Conservation (phyloP, 2,888 invertebrate species). For the Andrena flavipes region DNA sequence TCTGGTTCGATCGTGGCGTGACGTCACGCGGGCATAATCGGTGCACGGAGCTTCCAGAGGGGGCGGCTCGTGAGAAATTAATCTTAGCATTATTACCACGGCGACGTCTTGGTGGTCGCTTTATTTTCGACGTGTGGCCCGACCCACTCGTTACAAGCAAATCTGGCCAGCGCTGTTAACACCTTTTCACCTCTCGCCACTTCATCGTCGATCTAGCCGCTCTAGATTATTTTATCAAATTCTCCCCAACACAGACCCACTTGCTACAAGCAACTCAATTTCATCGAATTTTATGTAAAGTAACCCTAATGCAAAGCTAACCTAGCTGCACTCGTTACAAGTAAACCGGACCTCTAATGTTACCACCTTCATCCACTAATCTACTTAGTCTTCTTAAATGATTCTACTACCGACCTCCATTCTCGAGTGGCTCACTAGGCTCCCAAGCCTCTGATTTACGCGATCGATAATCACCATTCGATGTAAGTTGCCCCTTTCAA, state of each 20-base stretch:
- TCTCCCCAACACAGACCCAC: too few species aligned
- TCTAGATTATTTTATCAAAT: neutral
- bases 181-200: conserved; percentile 40
- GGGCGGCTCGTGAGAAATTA: conserved; percentile 73
- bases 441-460: conserved; percentile 27
- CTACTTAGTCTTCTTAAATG: conserved; percentile 2
- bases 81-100: conserved; percentile 76
- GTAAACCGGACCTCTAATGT: too few species aligned
- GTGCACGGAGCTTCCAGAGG: conserved; percentile 32
- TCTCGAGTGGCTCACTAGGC: neutral
- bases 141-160: conserved; percentile 60
- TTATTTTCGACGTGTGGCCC: conserved; percentile 67
- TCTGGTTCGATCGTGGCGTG: conserved; percentile 52
- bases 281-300: too few species aligned
- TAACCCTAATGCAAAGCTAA: too few species aligned
- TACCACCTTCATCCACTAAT: neutral
- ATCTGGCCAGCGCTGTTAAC: conserved; percentile 56
- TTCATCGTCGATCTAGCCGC: conserved; percentile 36
- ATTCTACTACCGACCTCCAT: conserved; percentile 21
- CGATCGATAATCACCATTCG: conserved; percentile 3
- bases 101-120: conserved; percentile 55
- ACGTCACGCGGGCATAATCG: conserved; percentile 63
- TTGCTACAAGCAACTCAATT: too few species aligned
- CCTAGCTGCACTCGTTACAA: too few species aligned
- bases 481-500: conserved; percentile 15